Conservation (phyloP, 2,797 vertebrate species). For the Acanthurus lineatus region DNA sequence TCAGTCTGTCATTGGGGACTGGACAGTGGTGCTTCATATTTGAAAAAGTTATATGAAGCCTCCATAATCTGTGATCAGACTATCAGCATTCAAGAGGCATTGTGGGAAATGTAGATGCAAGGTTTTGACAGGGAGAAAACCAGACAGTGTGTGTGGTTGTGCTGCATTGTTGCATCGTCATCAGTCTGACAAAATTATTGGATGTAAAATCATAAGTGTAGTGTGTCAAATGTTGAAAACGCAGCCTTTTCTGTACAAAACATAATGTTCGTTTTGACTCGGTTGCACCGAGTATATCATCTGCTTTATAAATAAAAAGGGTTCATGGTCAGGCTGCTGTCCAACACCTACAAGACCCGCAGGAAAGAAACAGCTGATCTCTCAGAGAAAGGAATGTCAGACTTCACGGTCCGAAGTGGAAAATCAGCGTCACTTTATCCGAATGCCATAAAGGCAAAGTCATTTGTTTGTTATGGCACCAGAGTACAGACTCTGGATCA, state of each 20-base stretch:
- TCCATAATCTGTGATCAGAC: not conserved
- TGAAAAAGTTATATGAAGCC: not conserved
- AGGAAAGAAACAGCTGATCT: not conserved
- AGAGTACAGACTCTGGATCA: not conserved
- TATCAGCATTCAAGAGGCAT: not conserved
- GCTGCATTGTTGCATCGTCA: too few species aligned
- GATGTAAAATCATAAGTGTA: not conserved
- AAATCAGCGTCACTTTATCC: slow-evolving; percentile 2
- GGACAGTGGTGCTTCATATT: too few species aligned
- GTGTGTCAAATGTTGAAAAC: not conserved
- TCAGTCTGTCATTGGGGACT: too few species aligned
- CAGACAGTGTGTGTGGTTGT: too few species aligned
- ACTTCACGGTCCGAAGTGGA: not conserved
- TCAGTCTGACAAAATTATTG: not conserved
- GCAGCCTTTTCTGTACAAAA: not conserved
- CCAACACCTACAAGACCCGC: slow-evolving; percentile 15
- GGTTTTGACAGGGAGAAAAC: not conserved
- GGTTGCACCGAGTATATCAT: slow-evolving; percentile 34
- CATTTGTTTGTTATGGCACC: not conserved
- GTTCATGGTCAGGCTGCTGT: not conserved
- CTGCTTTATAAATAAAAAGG: slow-evolving; percentile 28
- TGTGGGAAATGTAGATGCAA: not conserved
- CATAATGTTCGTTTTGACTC: slow-evolving; percentile 27
- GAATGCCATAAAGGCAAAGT: not conserved
- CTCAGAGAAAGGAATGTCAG: not conserved